Percentiles rank a stretch among this genome's conserved stretches.
phyloP scores from a whole-genome alignment of 2,797 vertebrate species.

The Gambusia yucatana region DNA sequence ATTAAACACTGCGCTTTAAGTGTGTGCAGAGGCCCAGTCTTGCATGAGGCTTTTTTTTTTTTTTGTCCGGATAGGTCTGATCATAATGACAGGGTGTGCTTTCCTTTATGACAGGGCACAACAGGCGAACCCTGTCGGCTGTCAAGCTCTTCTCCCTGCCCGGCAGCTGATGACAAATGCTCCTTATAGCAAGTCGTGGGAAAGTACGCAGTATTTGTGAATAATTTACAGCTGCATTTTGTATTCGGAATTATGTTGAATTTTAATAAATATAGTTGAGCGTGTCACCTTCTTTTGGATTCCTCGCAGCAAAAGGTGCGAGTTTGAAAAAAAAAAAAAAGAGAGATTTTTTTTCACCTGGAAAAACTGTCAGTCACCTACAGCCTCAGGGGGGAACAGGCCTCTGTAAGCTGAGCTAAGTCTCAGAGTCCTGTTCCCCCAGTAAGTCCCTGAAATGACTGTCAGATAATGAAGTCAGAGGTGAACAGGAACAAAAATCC shows the following conservation, averaged over 20 bases:
- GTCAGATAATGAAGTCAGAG: slow-evolving; percentile 51
- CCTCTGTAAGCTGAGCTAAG: slow-evolving; percentile 52
- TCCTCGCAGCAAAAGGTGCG: slow-evolving; percentile 36
- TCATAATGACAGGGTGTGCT: slow-evolving; percentile 71
- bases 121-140: slow-evolving; percentile 47
- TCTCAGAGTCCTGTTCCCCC: slow-evolving; percentile 55
- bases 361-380: slow-evolving; percentile 43
- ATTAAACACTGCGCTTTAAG: slow-evolving; percentile 41
- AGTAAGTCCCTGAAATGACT: slow-evolving; percentile 40
- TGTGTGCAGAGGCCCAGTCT: slow-evolving; percentile 29
- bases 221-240: slow-evolving; percentile 10
- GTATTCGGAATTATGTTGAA: background rate
- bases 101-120: slow-evolving; percentile 67
- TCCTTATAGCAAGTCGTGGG: slow-evolving; percentile 17
- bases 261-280: slow-evolving; percentile 3
- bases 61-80: slow-evolving; percentile 56
- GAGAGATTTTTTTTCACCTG: slow-evolving; percentile 56
- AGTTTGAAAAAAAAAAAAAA: slow-evolving; percentile 16
- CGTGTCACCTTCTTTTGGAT: slow-evolving; percentile 14
- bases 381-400: slow-evolving; percentile 45
- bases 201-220: slow-evolving; percentile 22
- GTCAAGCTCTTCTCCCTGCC: slow-evolving; percentile 48
- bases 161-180: slow-evolving; percentile 41
- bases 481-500: slow-evolving; percentile 28
- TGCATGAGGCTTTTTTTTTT: slow-evolving; percentile 43